These are phyloP conservation scores for Lophotriccus pileatus DNA, from an alignment of 2,797 vertebrate species.

Conservation along the genomic window DNA sequence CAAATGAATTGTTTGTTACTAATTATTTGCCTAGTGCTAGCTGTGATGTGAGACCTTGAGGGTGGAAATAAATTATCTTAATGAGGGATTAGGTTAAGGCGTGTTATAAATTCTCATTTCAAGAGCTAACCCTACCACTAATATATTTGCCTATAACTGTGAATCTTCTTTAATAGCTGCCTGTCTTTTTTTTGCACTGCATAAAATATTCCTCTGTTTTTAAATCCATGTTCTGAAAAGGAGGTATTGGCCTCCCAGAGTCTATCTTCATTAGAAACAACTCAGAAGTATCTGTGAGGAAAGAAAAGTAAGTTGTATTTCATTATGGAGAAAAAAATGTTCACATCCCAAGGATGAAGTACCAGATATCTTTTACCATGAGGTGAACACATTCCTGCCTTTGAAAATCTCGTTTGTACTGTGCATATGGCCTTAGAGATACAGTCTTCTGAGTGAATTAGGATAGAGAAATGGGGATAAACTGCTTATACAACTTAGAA, in stretches of 20 bases:
- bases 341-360: neutral
- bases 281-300: neutral
- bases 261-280: neutral
- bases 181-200: neutral
- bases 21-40: constrained; percentile 65
- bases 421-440: neutral
- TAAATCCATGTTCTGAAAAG: neutral
- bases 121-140: constrained; percentile 45
- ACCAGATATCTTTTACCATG: neutral
- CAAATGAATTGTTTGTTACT: constrained; percentile 67
- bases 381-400: neutral
- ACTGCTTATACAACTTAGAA: neutral
- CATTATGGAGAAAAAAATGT: neutral
- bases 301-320: neutral
- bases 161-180: constrained; percentile 60
- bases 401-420: neutral
- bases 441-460: neutral
- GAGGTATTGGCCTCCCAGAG: neutral
- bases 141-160: constrained; percentile 52
- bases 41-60: constrained; percentile 65
- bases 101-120: constrained; percentile 59
- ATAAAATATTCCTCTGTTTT: neutral
- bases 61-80: constrained; percentile 67
- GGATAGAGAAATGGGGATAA: neutral
- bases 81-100: constrained; percentile 67